phyloP scores from a whole-genome alignment of 2,888 invertebrate genomes.

The Sinotaia quadrata region DNA sequence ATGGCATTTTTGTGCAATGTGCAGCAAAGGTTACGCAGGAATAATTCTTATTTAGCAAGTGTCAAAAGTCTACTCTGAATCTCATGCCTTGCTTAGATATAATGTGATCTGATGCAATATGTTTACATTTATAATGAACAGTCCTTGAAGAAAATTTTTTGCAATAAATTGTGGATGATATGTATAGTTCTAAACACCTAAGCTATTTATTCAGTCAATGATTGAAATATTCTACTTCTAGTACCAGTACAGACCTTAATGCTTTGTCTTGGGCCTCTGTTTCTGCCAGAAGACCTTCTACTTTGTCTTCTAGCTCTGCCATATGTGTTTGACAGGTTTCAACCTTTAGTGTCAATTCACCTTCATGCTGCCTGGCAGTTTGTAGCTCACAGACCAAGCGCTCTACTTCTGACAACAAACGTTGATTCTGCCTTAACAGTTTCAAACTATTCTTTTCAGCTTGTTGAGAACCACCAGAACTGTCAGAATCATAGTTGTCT shows the following conservation, averaged over 20 bases:
- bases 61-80: too few species aligned
- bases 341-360: constrained; percentile 51
- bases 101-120: too few species aligned
- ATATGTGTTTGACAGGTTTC: constrained; percentile 49
- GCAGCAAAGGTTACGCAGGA: too few species aligned
- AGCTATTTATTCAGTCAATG: too few species aligned
- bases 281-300: constrained; percentile 57
- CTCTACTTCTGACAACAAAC: constrained; percentile 61
- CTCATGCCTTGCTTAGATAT: too few species aligned
- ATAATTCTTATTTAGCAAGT: too few species aligned
- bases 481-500: constrained; percentile 27
- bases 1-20: too few species aligned
- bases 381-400: constrained; percentile 58
- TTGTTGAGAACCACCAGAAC: constrained; percentile 13
- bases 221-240: too few species aligned
- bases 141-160: too few species aligned
- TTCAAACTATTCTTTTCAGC: constrained; percentile 37
- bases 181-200: too few species aligned
- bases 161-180: too few species aligned
- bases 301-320: constrained; percentile 59
- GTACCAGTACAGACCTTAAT: constrained; percentile 58
- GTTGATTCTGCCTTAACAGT: constrained; percentile 61
- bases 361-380: constrained; percentile 51
- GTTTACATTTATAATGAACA: too few species aligned
- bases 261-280: constrained; percentile 61